A percentile compares a stretch with the other conserved stretches of the same genome.
These are phyloP conservation scores for Ianthella basta DNA, from an alignment of 37 sponge, comb jelly and placozoan genomes.

Conservation along the genomic window DNA sequence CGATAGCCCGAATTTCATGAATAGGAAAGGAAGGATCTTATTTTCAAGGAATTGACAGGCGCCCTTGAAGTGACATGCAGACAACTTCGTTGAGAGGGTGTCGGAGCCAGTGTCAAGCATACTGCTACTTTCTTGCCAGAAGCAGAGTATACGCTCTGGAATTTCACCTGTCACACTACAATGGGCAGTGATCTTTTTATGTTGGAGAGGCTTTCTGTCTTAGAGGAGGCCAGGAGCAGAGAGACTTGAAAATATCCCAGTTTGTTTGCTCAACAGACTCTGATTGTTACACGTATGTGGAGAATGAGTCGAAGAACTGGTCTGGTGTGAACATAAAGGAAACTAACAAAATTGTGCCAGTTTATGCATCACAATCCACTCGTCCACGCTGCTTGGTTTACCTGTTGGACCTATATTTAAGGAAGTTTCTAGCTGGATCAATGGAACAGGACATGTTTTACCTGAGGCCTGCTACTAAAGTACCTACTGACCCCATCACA, in stretches of 20 bases:
- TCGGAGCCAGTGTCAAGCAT: not conserved
- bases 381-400: not conserved
- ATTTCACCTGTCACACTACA: not conserved
- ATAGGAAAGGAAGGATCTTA: conserved; percentile 4
- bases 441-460: not conserved
- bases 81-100: not conserved
- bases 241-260: not conserved
- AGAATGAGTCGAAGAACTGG: conserved; percentile 32
- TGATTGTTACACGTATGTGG: conserved; percentile 35
- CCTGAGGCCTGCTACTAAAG: not conserved
- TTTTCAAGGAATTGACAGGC: not conserved
- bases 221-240: conserved; percentile 17
- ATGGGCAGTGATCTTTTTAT: conserved; percentile 15
- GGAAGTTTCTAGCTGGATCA: no score
- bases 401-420: not conserved
- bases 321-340: not conserved
- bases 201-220: not conserved
- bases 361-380: not conserved
- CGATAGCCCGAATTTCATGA: conserved; percentile 2
- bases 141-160: no score
- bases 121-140: no score
- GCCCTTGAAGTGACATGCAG: not conserved
- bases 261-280: not conserved
- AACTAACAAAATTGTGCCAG: conserved; percentile 27
- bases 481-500: not conserved